These are phyloP conservation scores for Sylvietta virens DNA, from an alignment of 2,113 vertebrate genomes.

Conservation along the genomic window DNA sequence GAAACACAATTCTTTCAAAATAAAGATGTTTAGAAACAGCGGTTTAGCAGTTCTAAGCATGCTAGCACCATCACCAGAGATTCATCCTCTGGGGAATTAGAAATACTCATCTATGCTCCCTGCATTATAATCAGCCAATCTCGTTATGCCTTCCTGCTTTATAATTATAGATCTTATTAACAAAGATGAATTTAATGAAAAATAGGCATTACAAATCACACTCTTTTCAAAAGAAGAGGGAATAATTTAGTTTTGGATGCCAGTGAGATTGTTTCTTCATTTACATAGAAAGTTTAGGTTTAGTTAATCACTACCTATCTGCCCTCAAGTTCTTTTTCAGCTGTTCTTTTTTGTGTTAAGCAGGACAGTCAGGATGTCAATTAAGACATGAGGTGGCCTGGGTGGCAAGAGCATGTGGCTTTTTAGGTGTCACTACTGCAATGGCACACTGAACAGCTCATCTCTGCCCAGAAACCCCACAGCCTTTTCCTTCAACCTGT, in stretches of 20 bases:
- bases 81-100: neutral
- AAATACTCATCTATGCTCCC: conserved; percentile 20
- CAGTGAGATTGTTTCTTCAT: conserved; percentile 1
- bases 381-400: neutral
- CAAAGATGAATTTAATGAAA: conserved; percentile 38
- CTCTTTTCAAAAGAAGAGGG: neutral
- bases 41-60: neutral
- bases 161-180: conserved; percentile 67
- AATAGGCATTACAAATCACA: conserved; percentile 38
- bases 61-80: neutral
- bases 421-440: neutral
- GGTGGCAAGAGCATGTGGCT: neutral
- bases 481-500: neutral
- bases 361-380: neutral
- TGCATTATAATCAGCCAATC: conserved; percentile 39
- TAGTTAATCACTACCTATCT: neutral
- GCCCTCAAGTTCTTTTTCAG: neutral
- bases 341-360: neutral
- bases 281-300: neutral
- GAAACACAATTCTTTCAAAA: conserved; percentile 3
- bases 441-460: neutral
- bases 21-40: conserved; percentile 42
- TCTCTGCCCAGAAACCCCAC: neutral
- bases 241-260: neutral
- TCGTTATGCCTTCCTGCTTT: conserved; percentile 54